Evolutionary conservation across 1,140 invertebrate species (phyloP), one percentile per base, ranked within the genome.

Genomic region (Drosophila leontia): DNA sequence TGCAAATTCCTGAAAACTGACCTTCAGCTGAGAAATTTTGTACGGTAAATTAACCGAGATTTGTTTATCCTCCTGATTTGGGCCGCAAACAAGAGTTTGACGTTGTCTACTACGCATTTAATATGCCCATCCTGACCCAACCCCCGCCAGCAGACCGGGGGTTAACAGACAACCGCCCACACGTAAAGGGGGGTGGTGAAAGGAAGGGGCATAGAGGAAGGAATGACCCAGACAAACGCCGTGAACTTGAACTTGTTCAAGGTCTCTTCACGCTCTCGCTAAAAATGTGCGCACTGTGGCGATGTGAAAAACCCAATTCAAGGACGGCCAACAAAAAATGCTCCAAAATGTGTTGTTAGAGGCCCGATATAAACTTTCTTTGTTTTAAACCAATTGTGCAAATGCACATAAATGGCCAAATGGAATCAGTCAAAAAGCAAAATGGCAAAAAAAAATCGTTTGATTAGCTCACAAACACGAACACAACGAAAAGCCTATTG

Each of bases 171-270:
- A 68, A 47, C 48, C 47, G 15, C 63, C 48, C 63, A 68, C 37
- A 35, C 45, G 19, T 11, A 13, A 12, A 32, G 3, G 8, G 11
- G 9, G 3, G 29, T 7, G 9, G 34, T 3, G 50, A 55, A 55
- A 15, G 3, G 19, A 56, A 56, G 53, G 35, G 53, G 53, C 53
- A 39, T n/a, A 26, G 34, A 29, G 48, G 53, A 74, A 78, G 58
- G 57, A 61, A 78, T 70, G 75, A 82, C 78, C 64, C 79, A 82
- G 80, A 82, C 83, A 64, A 65, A 50, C 48, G 37, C 75, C 78
- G 60, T 90, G 85, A 87, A 87, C 84, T 87, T 87, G 84, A 87
- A 87, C 78, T 84, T 78, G 50, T 81, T 87, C 84, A 87, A 87
- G 84, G 84, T 81, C 84, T 87, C 51, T 84, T 56, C 19, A 23